Evolutionary conservation across 2,797 vertebrate genomes (phyloP).

Genomic region (Petrocephalus schoutedeni): DNA sequence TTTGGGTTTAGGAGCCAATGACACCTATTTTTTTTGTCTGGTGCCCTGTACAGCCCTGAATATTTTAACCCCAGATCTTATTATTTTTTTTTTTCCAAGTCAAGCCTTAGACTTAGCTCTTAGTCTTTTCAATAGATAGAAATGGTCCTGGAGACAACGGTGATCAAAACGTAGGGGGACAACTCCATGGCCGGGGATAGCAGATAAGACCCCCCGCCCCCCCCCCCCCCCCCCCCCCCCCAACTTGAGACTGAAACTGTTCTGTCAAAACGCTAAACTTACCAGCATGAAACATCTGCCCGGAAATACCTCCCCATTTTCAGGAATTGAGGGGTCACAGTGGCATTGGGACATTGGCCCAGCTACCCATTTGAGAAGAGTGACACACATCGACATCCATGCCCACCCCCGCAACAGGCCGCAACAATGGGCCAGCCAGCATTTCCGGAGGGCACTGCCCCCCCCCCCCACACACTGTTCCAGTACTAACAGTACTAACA

Average conservation of each 20-base stretch:
- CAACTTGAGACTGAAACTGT: background rate
- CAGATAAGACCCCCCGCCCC: too few relatives aligned
- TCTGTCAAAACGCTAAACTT: slow-evolving; percentile 11
- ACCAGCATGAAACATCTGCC: background rate
- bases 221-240: too few relatives aligned
- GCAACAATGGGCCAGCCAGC: background rate
- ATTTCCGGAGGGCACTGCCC: background rate
- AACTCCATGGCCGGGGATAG: too few relatives aligned
- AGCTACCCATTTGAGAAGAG: background rate
- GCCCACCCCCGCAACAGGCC: background rate
- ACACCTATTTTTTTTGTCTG: too few relatives aligned
- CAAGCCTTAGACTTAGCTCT: too few relatives aligned
- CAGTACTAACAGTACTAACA: background rate
- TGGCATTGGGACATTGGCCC: background rate
- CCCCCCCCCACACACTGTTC: background rate
- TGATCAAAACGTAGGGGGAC: background rate
- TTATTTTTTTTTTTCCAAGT: too few relatives aligned
- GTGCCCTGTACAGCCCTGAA: too few relatives aligned
- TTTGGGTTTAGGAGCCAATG: too few relatives aligned
- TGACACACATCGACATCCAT: background rate
- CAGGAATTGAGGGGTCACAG: background rate
- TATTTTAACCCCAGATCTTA: too few relatives aligned
- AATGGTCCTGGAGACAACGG: background rate
- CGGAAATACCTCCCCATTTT: background rate
- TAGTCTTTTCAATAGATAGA: too few relatives aligned